Percentiles rank a stretch among this genome's conserved stretches.
These are phyloP conservation scores for Venustoraphidia nigricollis DNA, from an alignment of 2,888 invertebrate species.

Conservation along the genomic window DNA sequence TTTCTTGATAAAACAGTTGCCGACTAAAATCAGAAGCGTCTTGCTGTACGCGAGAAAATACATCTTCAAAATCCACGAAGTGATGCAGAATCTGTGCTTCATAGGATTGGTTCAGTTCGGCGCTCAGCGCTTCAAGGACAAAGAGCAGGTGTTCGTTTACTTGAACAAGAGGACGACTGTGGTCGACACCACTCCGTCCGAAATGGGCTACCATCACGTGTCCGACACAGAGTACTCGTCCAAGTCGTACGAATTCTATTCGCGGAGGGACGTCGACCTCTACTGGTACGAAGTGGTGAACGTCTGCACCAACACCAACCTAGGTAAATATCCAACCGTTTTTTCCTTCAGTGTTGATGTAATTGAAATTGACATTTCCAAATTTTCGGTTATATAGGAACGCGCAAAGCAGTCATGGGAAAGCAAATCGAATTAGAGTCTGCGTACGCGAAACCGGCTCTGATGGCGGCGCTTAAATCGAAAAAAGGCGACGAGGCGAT, in stretches of 20 bases:
- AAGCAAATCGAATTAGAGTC: conserved; percentile 24
- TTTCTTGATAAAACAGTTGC: conserved; percentile 44
- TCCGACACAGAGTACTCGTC: conserved; percentile 39
- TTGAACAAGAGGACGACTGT: conserved; percentile 44
- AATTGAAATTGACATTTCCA: no score
- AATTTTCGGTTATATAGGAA: conserved; percentile 9
- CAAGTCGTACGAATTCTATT: conserved; percentile 37
- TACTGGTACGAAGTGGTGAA: conserved; percentile 57
- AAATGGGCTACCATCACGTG: conserved; percentile 42
- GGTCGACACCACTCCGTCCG: conserved; percentile 47
- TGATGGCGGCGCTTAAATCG: conserved; percentile 29
- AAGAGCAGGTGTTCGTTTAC: conserved; percentile 53
- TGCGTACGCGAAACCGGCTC: conserved; percentile 28
- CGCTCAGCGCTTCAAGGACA: conserved; percentile 45
- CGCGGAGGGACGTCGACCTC: conserved; percentile 35
- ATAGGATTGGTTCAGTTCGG: conserved; percentile 56
- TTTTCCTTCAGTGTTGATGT: conserved; percentile 10
- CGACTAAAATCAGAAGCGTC: conserved; percentile 32
- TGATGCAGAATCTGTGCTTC: conserved; percentile 40
- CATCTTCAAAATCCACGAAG: conserved; percentile 38
- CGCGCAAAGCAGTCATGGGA: conserved; percentile 21
- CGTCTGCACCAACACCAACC: conserved; percentile 47
- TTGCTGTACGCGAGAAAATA: conserved; percentile 40
- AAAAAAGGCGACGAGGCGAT: conserved; percentile 29
- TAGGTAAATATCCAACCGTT: conserved; percentile 26